A percentile compares a stretch with the other conserved stretches of the same genome.
Evolutionary conservation across 37 sponge, comb jelly and placozoan genomes (phyloP).

Genomic region (Amphimedon queenslandica): DNA sequence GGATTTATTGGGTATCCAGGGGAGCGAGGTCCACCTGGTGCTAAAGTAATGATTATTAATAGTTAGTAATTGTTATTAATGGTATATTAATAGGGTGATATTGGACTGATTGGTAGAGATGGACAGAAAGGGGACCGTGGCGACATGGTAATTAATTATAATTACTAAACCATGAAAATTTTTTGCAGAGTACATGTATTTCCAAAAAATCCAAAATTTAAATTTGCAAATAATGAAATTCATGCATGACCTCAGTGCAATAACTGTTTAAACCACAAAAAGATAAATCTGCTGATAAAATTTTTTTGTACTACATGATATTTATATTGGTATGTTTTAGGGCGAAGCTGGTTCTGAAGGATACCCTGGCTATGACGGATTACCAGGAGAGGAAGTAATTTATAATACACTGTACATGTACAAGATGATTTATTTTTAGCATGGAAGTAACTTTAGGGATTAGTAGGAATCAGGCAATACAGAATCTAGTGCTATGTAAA

Average conservation of each 20-base stretch:
- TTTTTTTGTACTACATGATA: too few relatives aligned
- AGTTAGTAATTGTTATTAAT: background rate
- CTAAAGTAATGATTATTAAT: background rate
- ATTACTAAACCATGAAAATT: background rate
- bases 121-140: constrained; percentile 9
- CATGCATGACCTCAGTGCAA: too few relatives aligned
- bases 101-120: constrained; percentile 10
- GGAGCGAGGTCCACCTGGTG: constrained; percentile 2
- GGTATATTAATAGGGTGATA: constrained; percentile 3
- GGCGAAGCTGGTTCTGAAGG: background rate
- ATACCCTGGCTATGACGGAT: constrained; percentile 3
- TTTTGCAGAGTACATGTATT: too few relatives aligned
- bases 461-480: too few relatives aligned
- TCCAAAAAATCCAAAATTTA: too few relatives aligned
- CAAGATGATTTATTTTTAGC: background rate
- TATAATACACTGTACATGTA: background rate
- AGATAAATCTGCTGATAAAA: too few relatives aligned
- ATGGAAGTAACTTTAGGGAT: too few relatives aligned
- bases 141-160: background rate
- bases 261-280: too few relatives aligned
- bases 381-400: constrained; percentile 2
- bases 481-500: too few relatives aligned
- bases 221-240: too few relatives aligned
- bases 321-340: too few relatives aligned
- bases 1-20: constrained; percentile 18